A percentile compares a stretch with the other conserved stretches of the same genome.
Evolutionary conservation across 2,113 vertebrate species (phyloP).

Genomic region (Sinosuthora webbiana): DNA sequence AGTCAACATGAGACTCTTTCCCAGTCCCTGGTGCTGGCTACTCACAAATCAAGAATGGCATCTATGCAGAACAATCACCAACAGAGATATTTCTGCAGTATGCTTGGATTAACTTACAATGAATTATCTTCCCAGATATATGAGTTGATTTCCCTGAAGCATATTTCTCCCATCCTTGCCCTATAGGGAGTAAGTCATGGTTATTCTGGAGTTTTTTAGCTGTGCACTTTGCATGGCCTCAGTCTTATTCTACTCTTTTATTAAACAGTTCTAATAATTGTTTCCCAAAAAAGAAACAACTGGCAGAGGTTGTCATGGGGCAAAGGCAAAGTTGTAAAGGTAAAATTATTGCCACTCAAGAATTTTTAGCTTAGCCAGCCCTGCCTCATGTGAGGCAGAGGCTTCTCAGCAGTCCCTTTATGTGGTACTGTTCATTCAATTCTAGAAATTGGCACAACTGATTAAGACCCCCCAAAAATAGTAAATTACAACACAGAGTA

Average conservation of each 20-base stretch:
- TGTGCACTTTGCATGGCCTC: not conserved
- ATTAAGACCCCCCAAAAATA: not conserved
- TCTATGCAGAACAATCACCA: not conserved
- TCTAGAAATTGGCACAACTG: not conserved
- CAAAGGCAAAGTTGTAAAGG: not conserved
- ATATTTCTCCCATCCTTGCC: not conserved
- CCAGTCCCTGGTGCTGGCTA: not conserved
- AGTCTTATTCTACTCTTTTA: not conserved
- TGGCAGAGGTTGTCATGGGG: not conserved
- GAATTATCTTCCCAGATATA: not conserved
- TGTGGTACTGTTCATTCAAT: not conserved
- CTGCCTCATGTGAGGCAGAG: not conserved
- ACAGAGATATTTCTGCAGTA: not conserved
- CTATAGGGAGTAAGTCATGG: not conserved
- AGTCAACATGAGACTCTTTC: slow-evolving; percentile 1
- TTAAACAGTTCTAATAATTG: not conserved
- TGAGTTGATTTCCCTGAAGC: not conserved
- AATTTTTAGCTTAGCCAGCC: not conserved
- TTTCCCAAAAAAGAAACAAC: not conserved
- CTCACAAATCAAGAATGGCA: slow-evolving; percentile 25
- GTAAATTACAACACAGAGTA: not conserved
- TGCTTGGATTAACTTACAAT: not conserved
- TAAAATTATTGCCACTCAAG: not conserved
- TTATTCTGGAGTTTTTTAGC: not conserved
- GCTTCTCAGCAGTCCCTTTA: not conserved